Evolutionary conservation across 2,797 vertebrate species (phyloP).

Genomic region (Remorina albescens): DNA sequence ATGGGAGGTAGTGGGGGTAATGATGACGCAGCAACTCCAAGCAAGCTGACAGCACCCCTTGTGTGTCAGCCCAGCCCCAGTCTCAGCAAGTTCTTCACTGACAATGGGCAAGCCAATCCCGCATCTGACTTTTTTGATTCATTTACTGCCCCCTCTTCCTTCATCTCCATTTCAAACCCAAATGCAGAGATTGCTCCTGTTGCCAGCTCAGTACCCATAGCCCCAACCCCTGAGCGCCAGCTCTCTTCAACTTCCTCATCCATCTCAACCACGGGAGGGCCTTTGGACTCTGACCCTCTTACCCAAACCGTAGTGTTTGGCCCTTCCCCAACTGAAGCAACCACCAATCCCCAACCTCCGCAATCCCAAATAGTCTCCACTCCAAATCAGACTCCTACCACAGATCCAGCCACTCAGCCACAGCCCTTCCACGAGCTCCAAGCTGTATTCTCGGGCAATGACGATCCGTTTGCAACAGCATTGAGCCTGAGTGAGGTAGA

Average conservation of each 20-base stretch:
- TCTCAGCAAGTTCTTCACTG: constrained; percentile 96
- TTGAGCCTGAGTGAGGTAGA: constrained; percentile 96
- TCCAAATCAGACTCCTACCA: constrained; percentile 20
- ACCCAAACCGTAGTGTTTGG: constrained; percentile 73
- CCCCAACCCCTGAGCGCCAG: constrained; percentile 78
- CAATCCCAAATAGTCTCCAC: constrained; percentile 72
- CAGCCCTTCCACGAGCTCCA: constrained; percentile 91
- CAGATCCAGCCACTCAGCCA: constrained; percentile 47
- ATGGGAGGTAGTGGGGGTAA: constrained; percentile 68
- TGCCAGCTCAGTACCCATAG: constrained; percentile 39
- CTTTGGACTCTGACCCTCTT: constrained; percentile 69
- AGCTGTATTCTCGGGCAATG: constrained; percentile 91
- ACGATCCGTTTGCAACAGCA: constrained; percentile 95
- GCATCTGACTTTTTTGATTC: constrained; percentile 98
- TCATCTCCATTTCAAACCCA: constrained; percentile 96
- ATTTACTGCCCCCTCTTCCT: constrained; percentile 91
- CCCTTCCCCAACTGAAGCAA: constrained; percentile 68
- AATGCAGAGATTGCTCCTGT: constrained; percentile 84
- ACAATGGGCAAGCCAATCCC: constrained; percentile 86
- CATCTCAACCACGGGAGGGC: constrained; percentile 65
- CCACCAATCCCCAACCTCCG: constrained; percentile 46
- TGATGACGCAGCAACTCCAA: constrained; percentile 81
- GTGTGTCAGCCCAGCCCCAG: constrained; percentile 97
- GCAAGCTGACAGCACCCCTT: constrained; percentile 84
- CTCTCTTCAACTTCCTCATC: constrained; percentile 82